Evolutionary conservation across 2,113 vertebrate genomes (phyloP), one percentile per base, ranked within the genome.

Genomic region (Cynocephalus volans): DNA sequence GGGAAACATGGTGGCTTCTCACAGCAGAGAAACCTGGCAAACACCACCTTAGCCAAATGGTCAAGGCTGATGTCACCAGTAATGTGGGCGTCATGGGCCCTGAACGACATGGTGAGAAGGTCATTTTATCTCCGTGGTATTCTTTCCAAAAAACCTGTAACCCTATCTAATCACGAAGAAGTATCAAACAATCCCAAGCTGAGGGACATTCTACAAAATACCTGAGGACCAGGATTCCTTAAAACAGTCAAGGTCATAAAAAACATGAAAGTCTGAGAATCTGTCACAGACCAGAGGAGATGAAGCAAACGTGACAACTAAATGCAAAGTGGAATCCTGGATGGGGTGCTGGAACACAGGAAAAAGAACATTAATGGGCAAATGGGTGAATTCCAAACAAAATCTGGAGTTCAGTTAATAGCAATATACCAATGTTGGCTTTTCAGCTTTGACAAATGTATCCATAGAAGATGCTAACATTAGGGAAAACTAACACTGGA

Each of bases 401-500:
- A 48, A 88, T 33, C 14, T 88, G 21, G 62, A 58, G 64, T 58
- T 36, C 31, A 88, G 48, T 80, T 73, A 41, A 45, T 64, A 41
- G 14, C 5, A 18, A 58, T 19, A 21, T 3, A 26, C 60, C n/a
- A 75, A 36, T 18, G 14, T 10, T 33, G 52, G 11, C 85, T 36
- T 95, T 88, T 67, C 33, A 6, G 45, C 56, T 69, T 90, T 73
- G 65, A 84, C 85, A 82, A 64, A 56, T 41, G 24, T 60, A 13
- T 21, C 24, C 17, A 1, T 21, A 41, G 31, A 85, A 85, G 84
- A 33, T 23, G 52, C 8, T 45, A 18, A 19, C 14, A 50, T 24
- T 18, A n/a, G 60, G 31, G 14, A 70, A 88, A 60, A 24, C 36
- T 58, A 75, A 50, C 50, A n/a, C 6, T 5, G 11, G 52, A 7